Percentiles rank a stretch among this genome's conserved stretches.
Conservation (phyloP, 2,797 vertebrate genomes). For the Odontamblyopus lacepedii region DNA sequence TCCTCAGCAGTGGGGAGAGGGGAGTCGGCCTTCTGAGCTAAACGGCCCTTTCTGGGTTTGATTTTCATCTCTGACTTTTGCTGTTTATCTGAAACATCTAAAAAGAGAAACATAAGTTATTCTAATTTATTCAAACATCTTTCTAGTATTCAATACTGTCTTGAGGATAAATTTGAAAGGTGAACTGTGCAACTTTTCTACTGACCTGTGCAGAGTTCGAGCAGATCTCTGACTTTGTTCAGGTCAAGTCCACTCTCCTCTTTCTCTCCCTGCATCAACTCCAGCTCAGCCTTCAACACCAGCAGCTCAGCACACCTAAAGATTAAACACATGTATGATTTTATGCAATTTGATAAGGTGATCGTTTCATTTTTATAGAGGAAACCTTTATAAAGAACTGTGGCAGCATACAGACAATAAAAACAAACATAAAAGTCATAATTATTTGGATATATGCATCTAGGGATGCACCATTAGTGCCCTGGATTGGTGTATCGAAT, state of each 20-base stretch:
- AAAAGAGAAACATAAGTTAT: conserved; percentile 3
- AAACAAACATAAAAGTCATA: too few species aligned
- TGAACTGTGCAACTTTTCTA: neutral
- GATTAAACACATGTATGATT: neutral
- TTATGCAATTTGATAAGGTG: neutral
- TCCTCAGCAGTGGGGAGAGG: conserved; percentile 57
- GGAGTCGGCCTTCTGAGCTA: conserved; percentile 42
- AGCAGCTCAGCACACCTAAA: conserved; percentile 86
- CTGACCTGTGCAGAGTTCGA: conserved; percentile 86
- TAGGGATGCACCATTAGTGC: too few species aligned
- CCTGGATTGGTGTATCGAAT: too few species aligned
- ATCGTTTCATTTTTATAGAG: too few species aligned
- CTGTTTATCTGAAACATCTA: conserved; percentile 63
- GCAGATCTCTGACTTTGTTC: conserved; percentile 83
- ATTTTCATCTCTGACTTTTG: conserved; percentile 74
- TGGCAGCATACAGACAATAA: too few species aligned
- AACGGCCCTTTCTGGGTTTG: conserved; percentile 79
- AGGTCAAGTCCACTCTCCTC: conserved; percentile 82
- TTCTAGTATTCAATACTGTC: neutral
- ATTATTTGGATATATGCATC: too few species aligned
- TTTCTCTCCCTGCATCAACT: conserved; percentile 80
- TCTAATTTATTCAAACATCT: neutral
- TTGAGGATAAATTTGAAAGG: too few species aligned
- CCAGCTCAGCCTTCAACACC: conserved; percentile 88
- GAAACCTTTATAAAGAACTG: too few species aligned